These are phyloP conservation scores for Drosophila kambysellisi DNA, from an alignment of 2,888 invertebrate species.

Conservation along the genomic window DNA sequence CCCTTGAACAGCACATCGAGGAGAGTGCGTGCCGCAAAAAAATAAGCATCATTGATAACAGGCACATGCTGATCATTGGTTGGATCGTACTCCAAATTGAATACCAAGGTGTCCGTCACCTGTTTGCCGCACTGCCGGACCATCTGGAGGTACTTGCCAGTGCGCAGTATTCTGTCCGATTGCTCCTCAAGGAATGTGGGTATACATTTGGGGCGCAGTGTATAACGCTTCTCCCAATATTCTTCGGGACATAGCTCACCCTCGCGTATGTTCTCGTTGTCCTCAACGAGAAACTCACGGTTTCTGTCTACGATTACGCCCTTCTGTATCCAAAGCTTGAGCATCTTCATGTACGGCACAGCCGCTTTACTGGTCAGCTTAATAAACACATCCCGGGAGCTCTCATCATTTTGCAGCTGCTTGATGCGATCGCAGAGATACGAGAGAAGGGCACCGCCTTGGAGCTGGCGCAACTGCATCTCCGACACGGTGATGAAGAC, in stretches of 20 bases:
- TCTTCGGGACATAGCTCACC: constrained; percentile 95
- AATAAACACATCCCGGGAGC: constrained; percentile 91
- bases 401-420: constrained; percentile 90
- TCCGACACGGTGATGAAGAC: constrained; percentile 92
- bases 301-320: constrained; percentile 97
- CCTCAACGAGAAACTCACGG: constrained; percentile 95
- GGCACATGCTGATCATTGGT: constrained; percentile 88
- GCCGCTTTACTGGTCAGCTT: constrained; percentile 94
- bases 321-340: constrained; percentile 97
- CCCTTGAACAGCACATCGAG: constrained; percentile 95
- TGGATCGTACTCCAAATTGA: constrained; percentile 86
- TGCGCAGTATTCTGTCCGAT: constrained; percentile 95
- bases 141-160: constrained; percentile 99
- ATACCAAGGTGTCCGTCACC: constrained; percentile 86
- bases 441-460: constrained; percentile 93
- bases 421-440: constrained; percentile 93
- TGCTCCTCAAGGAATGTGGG: constrained; percentile 95
- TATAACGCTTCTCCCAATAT: constrained; percentile 98
- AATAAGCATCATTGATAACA: constrained; percentile 95
- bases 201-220: constrained; percentile 92
- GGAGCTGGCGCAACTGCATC: constrained; percentile 88
- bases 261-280: constrained; percentile 93
- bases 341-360: constrained; percentile 95
- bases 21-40: constrained; percentile 94
- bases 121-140: constrained; percentile 95